Evolutionary conservation across 2,797 vertebrate genomes (phyloP).

Genomic region (Podarcis lilfordi): DNA sequence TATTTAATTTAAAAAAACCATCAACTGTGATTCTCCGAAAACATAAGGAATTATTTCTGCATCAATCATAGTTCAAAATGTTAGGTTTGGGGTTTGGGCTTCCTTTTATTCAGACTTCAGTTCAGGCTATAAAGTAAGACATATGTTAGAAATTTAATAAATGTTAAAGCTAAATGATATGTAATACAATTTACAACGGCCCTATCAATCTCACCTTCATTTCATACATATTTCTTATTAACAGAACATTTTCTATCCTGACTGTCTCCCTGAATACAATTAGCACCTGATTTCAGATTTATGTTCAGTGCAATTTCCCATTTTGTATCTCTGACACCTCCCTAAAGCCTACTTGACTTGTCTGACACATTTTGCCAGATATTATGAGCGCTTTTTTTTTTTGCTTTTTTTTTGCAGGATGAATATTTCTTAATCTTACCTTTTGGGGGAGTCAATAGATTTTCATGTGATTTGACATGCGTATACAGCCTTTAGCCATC

Average conservation of each 20-base stretch:
- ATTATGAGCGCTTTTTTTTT: conserved; percentile 44
- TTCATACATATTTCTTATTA: conserved; percentile 16
- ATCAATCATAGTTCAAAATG: background rate
- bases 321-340: conserved; percentile 57
- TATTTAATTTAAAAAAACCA: conserved; percentile 5
- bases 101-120: conserved; percentile 15
- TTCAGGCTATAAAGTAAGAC: conserved; percentile 22
- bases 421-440: conserved; percentile 25
- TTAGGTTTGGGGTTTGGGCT: background rate
- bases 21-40: background rate
- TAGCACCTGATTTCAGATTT: conserved; percentile 54
- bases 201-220: conserved; percentile 23
- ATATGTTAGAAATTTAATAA: conserved; percentile 26
- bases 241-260: conserved; percentile 33
- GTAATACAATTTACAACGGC: background rate
- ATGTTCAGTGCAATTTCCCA: conserved; percentile 32
- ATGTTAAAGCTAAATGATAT: background rate
- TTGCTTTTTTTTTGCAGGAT: conserved; percentile 37
- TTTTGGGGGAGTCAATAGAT: conserved; percentile 30
- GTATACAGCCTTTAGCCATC: conserved; percentile 43
- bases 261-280: conserved; percentile 53
- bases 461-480: conserved; percentile 35
- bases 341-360: conserved; percentile 57
- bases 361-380: conserved; percentile 48
- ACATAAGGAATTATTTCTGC: conserved; percentile 1